Base-by-base conservation (phyloP, 2,888 invertebrate species). In the Neria commutata region DNA sequence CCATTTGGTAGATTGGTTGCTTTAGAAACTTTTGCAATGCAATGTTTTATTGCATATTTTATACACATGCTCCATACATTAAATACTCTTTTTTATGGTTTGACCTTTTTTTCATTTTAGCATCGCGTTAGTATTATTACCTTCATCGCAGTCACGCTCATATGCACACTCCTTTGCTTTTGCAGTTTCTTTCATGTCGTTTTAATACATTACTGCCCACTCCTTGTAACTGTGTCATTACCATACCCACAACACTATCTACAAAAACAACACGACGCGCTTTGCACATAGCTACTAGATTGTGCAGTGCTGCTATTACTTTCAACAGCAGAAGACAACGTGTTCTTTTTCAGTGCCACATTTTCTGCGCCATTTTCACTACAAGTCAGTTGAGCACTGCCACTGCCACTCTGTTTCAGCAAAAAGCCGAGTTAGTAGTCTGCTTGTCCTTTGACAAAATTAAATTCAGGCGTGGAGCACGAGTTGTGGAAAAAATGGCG, bases 231-330 rank as follows among this genome's bases (percentile, higher is more conserved):
- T 37, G 11, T n/a, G 4, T n/a, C 16, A n/a, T n/a, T n/a, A n/a
- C n/a, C n/a, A n/a, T n/a, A n/a, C n/a, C n/a, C n/a, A n/a, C n/a
- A n/a, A n/a, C n/a, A n/a, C n/a, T n/a, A n/a, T n/a, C n/a, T n/a
- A n/a, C n/a, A n/a, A n/a, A n/a, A n/a, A n/a, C n/a, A n/a, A 4
- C 37, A 14, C 4, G 6, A n/a, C 10, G 6, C n/a, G 37, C 37
- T 37, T n/a, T 37, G 4, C n/a, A 29, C 29, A n/a, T 37, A n/a
- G 37, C 37, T 37, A 37, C 37, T 42, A 42, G 19, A 42, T 42
- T 42, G 21, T 42, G 42, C 42, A 42, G 21, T 42, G 42, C 21
- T 42, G n/a, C n/a, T n/a, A n/a, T n/a, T n/a, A n/a, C n/a, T n/a
- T n/a, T n/a, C n/a, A n/a, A n/a, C n/a, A n/a, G n/a, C n/a, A n/a